phyloP scores from a whole-genome alignment of 1,140 invertebrate genomes.

The Carposina sasakii region DNA sequence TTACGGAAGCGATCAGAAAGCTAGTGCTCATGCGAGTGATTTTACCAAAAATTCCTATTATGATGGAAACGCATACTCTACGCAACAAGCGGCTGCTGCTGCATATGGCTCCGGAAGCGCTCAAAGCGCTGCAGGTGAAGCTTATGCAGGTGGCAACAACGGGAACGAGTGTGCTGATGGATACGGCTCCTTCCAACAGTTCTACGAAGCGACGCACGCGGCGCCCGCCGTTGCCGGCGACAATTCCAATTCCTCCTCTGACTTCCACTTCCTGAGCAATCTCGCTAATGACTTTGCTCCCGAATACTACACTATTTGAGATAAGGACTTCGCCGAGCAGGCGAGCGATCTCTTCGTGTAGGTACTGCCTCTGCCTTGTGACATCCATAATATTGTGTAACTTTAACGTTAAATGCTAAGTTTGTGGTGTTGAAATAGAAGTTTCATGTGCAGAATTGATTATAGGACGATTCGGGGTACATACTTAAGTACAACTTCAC shows the following conservation, averaged over 20 bases:
- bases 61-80: conserved; percentile 51
- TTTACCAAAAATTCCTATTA: conserved; percentile 64
- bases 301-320: conserved; percentile 91
- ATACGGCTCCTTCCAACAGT: conserved; percentile 80
- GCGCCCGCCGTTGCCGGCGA: conserved; percentile 76
- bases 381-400: no score
- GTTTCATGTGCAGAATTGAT: no score
- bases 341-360: conserved; percentile 68
- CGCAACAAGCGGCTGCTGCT: conserved; percentile 45
- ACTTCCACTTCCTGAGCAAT: conserved; percentile 93
- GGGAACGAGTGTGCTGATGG: conserved; percentile 75
- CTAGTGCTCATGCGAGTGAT: conserved; percentile 53
- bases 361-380: no score
- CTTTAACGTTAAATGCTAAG: conserved; percentile 29
- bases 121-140: conserved; percentile 42
- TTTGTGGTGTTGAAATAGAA: conserved; percentile 32
- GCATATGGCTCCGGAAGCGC: conserved; percentile 30
- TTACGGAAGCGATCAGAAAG: conserved; percentile 53
- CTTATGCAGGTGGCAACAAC: conserved; percentile 72
- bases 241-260: conserved; percentile 91
- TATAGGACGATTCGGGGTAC: no score
- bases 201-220: conserved; percentile 76
- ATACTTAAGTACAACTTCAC: no score
- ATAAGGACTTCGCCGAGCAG: conserved; percentile 68
- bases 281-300: conserved; percentile 92